Evolutionary conservation across 2,113 vertebrate genomes (phyloP).

Genomic region (Prunella himalayana): DNA sequence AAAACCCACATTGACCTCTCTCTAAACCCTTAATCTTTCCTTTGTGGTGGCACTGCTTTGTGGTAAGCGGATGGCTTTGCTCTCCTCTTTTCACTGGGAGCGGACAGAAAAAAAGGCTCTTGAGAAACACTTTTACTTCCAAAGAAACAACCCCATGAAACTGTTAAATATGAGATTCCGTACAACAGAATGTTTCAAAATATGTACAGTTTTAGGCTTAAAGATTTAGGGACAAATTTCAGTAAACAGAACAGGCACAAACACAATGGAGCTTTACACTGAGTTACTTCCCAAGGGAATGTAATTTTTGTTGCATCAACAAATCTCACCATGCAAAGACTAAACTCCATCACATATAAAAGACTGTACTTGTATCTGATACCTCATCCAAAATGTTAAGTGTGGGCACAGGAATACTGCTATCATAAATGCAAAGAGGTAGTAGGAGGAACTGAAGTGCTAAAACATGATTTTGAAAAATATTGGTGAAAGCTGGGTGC

Average conservation of each 20-base stretch:
- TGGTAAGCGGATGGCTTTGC: constrained; percentile 82
- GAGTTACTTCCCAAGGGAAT: neutral
- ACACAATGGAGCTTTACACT: constrained; percentile 30
- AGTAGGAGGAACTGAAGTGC: neutral
- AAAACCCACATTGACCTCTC: constrained; percentile 87
- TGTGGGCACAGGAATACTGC: neutral
- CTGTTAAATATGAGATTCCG: constrained; percentile 79
- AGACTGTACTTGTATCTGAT: neutral
- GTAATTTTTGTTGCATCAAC: constrained; percentile 15
- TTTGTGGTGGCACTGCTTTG: constrained; percentile 85
- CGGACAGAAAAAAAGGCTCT: constrained; percentile 74
- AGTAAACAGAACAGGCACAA: constrained; percentile 39
- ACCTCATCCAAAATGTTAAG: neutral
- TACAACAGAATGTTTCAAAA: constrained; percentile 73
- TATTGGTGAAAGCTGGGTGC: neutral
- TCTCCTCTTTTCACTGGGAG: constrained; percentile 78
- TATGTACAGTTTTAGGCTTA: constrained; percentile 68
- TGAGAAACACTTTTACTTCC: constrained; percentile 84
- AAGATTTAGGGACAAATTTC: constrained; percentile 60
- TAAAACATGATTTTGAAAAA: neutral
- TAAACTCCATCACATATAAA: neutral
- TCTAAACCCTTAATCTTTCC: constrained; percentile 86
- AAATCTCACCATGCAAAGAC: neutral
- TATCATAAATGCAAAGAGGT: neutral
- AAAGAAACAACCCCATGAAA: constrained; percentile 81